Evolutionary conservation across 2,797 vertebrate species (phyloP).

Genomic region (Coccyzus lansbergi): DNA sequence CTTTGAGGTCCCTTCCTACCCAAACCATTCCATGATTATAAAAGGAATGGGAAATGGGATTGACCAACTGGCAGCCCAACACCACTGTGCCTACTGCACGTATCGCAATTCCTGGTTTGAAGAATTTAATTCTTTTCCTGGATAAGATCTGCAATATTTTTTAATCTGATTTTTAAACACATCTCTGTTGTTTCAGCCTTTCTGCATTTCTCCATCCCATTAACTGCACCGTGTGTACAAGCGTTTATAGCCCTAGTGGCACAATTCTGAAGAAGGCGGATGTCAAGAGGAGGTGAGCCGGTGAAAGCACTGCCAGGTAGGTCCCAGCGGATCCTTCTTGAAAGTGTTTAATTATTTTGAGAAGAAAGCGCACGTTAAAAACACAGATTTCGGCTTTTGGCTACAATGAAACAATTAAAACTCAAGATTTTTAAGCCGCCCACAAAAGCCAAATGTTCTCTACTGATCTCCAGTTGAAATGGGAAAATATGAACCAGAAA

Average conservation of each 20-base stretch:
- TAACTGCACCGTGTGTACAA: neutral
- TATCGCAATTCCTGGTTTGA: neutral
- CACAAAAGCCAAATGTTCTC: conserved; percentile 56
- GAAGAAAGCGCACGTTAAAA: conserved; percentile 3
- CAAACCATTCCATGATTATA: too few relatives aligned
- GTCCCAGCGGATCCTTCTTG: neutral
- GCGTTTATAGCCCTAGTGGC: neutral
- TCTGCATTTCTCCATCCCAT: neutral
- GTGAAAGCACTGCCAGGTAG: neutral
- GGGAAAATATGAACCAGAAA: conserved; percentile 63
- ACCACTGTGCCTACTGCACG: neutral
- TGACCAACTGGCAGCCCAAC: too few relatives aligned
- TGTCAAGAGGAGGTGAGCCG: conserved; percentile 37
- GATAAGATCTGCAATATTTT: neutral
- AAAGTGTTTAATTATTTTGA: conserved; percentile 44
- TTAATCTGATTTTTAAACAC: neutral
- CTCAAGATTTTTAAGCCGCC: conserved; percentile 21
- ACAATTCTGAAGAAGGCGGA: neutral
- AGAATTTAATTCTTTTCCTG: neutral
- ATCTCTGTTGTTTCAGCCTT: neutral
- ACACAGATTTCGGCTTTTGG: conserved; percentile 1
- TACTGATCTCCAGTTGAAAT: neutral
- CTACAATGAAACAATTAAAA: conserved; percentile 28
- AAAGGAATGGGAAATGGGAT: neutral
- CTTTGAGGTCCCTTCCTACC: too few relatives aligned